Conservation (phyloP, 2,888 invertebrate species). For the Xestobium rufovillosum region DNA sequence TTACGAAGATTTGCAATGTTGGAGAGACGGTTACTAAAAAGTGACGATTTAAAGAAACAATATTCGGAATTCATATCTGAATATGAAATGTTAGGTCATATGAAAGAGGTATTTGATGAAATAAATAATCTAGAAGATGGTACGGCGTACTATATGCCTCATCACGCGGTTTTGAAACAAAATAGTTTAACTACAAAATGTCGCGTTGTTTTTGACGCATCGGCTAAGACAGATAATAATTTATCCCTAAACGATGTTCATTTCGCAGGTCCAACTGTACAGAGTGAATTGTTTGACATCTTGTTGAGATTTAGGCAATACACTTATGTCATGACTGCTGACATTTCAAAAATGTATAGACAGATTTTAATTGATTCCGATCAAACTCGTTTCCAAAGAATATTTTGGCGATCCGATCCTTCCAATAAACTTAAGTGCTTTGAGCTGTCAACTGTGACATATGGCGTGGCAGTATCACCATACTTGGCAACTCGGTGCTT, state of each 20-base stretch:
- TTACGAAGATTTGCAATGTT: conserved; percentile 16
- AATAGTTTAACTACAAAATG: too few species aligned
- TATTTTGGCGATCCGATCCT: conserved; percentile 12
- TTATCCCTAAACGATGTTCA: conserved; percentile 18
- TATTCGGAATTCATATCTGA: conserved; percentile 21
- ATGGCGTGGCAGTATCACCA: conserved; percentile 23
- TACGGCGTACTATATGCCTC: conserved; percentile 15
- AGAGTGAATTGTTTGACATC: conserved; percentile 16
- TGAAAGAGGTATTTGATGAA: too few species aligned
- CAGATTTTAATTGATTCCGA: conserved; percentile 11
- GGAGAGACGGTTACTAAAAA: conserved; percentile 17
- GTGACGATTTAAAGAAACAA: conserved; percentile 10
- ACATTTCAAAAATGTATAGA: too few species aligned
- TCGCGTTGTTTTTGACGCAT: too few species aligned
- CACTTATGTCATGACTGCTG: conserved; percentile 13
- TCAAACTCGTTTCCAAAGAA: conserved; percentile 12
- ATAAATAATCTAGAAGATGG: conserved; percentile 1
- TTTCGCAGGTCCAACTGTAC: conserved; percentile 16
- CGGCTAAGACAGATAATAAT: conserved; percentile 14
- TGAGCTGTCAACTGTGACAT: conserved; percentile 21
- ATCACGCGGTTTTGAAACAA: too few species aligned
- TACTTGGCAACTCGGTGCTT: conserved; percentile 19
- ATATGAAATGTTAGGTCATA: too few species aligned
- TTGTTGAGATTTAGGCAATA: conserved; percentile 11
- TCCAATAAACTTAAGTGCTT: conserved; percentile 12